Evolutionary conservation across 1,140 invertebrate genomes (phyloP), one percentile per base, ranked within the genome.

Genomic region (Zaprionus camerounensis): DNA sequence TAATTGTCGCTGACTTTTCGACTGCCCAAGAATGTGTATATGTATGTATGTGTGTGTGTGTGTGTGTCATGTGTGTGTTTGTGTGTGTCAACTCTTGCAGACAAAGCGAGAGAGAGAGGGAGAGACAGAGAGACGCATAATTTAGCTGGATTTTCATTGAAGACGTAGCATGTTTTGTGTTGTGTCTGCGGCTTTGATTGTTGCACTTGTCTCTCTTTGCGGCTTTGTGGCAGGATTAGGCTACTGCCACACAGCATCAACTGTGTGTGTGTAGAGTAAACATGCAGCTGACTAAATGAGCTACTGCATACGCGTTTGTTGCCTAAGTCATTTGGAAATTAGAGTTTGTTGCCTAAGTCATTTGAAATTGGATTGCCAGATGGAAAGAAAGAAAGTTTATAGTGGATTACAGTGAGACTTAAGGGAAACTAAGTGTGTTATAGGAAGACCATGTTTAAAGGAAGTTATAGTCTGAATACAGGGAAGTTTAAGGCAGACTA

Each of bases 1-100:
- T 86, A 90, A 90, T 91, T 87, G 82, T 71, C 80, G 84, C 71
- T 92, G 91, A 91, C 91, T 92, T 92, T 77, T 71, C 91, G 90
- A 92, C 90, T 83, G 73, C 36, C 59, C 55, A 46, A 55, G 36
- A 36, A 58, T 41, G 31, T 44, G 24, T 62, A 24, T 24, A 20
- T 70, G 65, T 31, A 20, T 41, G 17, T 31, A n/a, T n/a, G n/a
- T n/a, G n/a, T 71, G 34, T 24, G 26, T 70, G 65, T 31, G 26
- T 41, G 17, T 31, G 46, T 71, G 41, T 24, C 20, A 17, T 51
- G 55, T 71, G 41, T 24, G 41, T 24, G 58, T 70, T 22, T 57
- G 22, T 41, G 66, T 31, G 36, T 55, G 24, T 41, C 4, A 41
- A n/a, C 38, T 41, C 38, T 41, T 0, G 38, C 38, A 15, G 36